phyloP scores from a whole-genome alignment of 64 coral and sea anemone species.

The Dendronephthya gigantea region DNA sequence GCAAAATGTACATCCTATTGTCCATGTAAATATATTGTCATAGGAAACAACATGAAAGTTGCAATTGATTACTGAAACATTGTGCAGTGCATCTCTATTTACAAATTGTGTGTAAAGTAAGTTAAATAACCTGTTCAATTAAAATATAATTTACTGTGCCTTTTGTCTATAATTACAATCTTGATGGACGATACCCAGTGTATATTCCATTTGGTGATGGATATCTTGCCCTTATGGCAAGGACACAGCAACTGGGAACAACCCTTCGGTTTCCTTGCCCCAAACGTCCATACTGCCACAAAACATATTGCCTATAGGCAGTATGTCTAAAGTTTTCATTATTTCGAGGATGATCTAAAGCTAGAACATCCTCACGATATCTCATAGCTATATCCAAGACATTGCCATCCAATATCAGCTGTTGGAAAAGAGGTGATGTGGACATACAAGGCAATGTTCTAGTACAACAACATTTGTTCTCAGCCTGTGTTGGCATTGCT shows the following conservation, averaged over 20 bases:
- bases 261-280: neutral
- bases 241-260: neutral
- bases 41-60: too few relatives aligned
- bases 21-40: too few relatives aligned
- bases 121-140: too few relatives aligned
- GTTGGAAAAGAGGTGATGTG: neutral
- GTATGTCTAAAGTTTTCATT: neutral
- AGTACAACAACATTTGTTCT: neutral
- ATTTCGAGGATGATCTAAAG: neutral
- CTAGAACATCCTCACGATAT: neutral
- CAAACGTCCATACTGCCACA: neutral
- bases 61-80: neutral
- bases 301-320: neutral
- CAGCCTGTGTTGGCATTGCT: neutral
- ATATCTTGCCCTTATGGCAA: conserved; percentile 1
- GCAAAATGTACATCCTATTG: too few relatives aligned
- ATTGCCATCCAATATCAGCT: conserved; percentile 1
- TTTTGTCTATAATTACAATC: neutral
- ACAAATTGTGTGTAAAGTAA: too few relatives aligned
- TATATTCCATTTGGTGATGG: neutral
- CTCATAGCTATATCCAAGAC: neutral
- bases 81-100: too few relatives aligned
- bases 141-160: neutral
- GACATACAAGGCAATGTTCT: neutral
- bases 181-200: neutral